Conservation (phyloP, 37 sponge, comb jelly and placozoan species). For the Beroe ovata region DNA sequence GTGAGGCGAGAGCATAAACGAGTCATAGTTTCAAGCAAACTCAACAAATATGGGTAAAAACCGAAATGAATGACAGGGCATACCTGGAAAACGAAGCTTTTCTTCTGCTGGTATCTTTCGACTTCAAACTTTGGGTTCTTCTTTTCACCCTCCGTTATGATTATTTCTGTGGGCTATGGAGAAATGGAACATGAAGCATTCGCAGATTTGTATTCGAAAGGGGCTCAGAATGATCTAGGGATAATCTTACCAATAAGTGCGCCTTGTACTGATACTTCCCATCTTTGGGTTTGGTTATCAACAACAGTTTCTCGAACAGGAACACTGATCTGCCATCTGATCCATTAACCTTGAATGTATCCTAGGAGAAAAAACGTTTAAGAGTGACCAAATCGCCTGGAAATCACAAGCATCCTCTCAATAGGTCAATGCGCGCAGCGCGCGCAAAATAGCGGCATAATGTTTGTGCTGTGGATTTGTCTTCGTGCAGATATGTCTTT, state of each 20-base stretch:
- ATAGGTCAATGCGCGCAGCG: too few relatives aligned
- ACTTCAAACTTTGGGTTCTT: slow-evolving; percentile 7
- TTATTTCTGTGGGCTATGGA: slow-evolving; percentile 12
- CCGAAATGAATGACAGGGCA: neutral
- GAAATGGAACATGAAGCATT: neutral
- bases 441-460: too few relatives aligned
- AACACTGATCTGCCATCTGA: slow-evolving; percentile 25
- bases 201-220: neutral
- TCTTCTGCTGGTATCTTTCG: neutral
- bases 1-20: neutral
- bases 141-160: slow-evolving; percentile 28
- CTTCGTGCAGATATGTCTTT: too few relatives aligned
- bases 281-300: slow-evolving; percentile 31
- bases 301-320: slow-evolving; percentile 28
- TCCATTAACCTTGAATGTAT: slow-evolving; percentile 52
- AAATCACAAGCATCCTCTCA: too few relatives aligned
- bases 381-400: too few relatives aligned
- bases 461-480: too few relatives aligned
- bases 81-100: slow-evolving; percentile 15
- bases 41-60: too few relatives aligned
- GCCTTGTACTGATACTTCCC: slow-evolving; percentile 59
- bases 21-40: neutral
- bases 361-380: neutral
- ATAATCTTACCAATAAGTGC: slow-evolving; percentile 56
- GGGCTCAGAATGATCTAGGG: too few relatives aligned